phyloP scores from a whole-genome alignment of 1,140 invertebrate genomes.

The Rhynchophorus ferrugineus region DNA sequence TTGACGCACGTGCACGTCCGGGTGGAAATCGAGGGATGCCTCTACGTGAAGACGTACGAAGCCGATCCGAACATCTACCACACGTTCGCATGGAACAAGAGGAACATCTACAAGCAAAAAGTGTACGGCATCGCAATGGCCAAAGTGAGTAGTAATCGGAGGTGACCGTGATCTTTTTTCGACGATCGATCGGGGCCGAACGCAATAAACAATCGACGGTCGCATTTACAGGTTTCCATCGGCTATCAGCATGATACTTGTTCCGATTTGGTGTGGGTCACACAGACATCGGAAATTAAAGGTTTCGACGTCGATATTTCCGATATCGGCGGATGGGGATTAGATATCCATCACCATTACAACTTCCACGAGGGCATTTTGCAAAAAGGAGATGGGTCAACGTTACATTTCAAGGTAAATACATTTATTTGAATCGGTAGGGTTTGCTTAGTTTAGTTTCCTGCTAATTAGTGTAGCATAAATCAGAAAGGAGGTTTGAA shows the following conservation, averaged over 20 bases:
- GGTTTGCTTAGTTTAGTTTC: too few species aligned
- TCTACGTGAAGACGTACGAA: conserved; percentile 87
- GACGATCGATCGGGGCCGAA: too few species aligned
- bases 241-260: conserved; percentile 93
- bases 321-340: conserved; percentile 93
- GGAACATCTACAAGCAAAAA: conserved; percentile 96
- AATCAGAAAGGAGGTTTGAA: too few species aligned
- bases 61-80: conserved; percentile 91
- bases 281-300: conserved; percentile 83
- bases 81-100: conserved; percentile 94
- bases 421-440: neutral
- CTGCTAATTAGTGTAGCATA: too few species aligned
- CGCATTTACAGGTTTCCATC: conserved; percentile 52
- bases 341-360: conserved; percentile 97
- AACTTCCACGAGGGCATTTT: conserved; percentile 96
- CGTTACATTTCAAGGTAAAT: conserved; percentile 66
- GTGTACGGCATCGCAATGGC: conserved; percentile 84
- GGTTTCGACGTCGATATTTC: conserved; percentile 98
- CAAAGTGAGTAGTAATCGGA: conserved; percentile 50
- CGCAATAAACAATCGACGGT: too few species aligned
- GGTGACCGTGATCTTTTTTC: too few species aligned
- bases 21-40: conserved; percentile 59
- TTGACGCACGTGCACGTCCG: conserved; percentile 84
- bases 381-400: conserved; percentile 93
- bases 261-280: conserved; percentile 83